These are phyloP conservation scores for Neuroterus valhalla DNA, from an alignment of 1,140 invertebrate genomes.

Conservation along the genomic window DNA sequence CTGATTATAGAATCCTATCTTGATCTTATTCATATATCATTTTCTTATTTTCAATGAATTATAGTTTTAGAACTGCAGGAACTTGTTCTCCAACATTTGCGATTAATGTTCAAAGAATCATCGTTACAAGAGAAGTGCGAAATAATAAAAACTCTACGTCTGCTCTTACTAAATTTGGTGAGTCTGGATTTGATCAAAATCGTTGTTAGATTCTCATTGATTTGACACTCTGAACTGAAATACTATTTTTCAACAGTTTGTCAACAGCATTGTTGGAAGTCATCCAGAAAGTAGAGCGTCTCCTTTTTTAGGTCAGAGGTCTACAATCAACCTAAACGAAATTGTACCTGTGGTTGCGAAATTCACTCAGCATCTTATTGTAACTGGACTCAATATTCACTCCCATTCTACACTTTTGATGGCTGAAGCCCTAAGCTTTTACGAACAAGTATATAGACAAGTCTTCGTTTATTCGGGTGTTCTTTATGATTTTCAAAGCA, in stretches of 20 bases:
- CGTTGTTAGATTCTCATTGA: background rate
- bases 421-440: slow-evolving; percentile 1
- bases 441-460: slow-evolving; percentile 13
- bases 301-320: slow-evolving; percentile 2
- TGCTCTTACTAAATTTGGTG: slow-evolving; percentile 20
- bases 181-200: background rate
- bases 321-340: background rate
- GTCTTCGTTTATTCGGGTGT: too few species aligned
- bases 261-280: background rate
- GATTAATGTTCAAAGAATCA: slow-evolving; percentile 7
- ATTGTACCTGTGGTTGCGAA: background rate
- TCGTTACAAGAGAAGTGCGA: background rate
- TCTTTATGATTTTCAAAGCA: too few species aligned
- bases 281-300: background rate
- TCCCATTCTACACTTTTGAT: background rate
- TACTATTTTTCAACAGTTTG: background rate
- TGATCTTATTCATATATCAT: too few species aligned
- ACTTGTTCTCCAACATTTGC: background rate
- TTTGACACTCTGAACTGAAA: background rate
- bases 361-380: background rate
- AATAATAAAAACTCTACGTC: slow-evolving; percentile 2
- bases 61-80: background rate
- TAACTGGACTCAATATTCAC: slow-evolving; percentile 2
- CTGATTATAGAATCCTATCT: too few species aligned
- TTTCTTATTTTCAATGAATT: too few species aligned